phyloP scores from a whole-genome alignment of 64 coral and sea anemone species.

The Montipora capricornis region DNA sequence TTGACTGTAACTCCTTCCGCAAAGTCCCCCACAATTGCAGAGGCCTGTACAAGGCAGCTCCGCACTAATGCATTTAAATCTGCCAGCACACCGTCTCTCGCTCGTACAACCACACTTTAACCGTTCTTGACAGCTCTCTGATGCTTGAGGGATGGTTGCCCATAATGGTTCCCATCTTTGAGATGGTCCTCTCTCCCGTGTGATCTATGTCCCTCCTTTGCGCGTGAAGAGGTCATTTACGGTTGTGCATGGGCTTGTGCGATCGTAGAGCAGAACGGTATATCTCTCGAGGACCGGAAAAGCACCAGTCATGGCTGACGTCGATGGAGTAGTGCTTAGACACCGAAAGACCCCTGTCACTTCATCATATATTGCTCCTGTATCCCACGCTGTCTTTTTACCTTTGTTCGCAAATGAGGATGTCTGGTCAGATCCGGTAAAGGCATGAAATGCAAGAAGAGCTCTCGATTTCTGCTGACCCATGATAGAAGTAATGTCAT shows the following conservation, averaged over 20 bases:
- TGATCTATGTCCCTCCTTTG: too few species aligned
- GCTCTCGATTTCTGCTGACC: conserved; percentile 5
- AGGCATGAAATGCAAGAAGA: conserved; percentile 51
- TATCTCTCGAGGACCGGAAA: conserved; percentile 21
- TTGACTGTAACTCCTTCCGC: background rate
- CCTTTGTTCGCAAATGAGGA: background rate
- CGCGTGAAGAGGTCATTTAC: conserved; percentile 38
- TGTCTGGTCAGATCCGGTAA: conserved; percentile 69
- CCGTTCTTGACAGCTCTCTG: conserved; percentile 60
- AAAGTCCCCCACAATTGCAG: conserved; percentile 30
- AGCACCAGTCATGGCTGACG: background rate
- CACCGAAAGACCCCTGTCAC: background rate
- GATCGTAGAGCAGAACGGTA: conserved; percentile 29
- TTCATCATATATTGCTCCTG: background rate
- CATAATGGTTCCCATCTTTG: conserved; percentile 54
- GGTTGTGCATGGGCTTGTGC: conserved; percentile 15
- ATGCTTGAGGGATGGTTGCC: conserved; percentile 31
- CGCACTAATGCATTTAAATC: conserved; percentile 58
- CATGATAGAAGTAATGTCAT: background rate
- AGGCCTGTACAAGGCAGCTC: conserved; percentile 48
- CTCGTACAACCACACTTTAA: conserved; percentile 67
- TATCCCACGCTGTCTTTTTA: conserved; percentile 65
- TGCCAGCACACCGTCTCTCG: conserved; percentile 46
- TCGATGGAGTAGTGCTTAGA: background rate
- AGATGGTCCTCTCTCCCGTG: background rate